phyloP scores from a whole-genome alignment of 1,140 invertebrate species.

The Chironomus striatipennis region DNA sequence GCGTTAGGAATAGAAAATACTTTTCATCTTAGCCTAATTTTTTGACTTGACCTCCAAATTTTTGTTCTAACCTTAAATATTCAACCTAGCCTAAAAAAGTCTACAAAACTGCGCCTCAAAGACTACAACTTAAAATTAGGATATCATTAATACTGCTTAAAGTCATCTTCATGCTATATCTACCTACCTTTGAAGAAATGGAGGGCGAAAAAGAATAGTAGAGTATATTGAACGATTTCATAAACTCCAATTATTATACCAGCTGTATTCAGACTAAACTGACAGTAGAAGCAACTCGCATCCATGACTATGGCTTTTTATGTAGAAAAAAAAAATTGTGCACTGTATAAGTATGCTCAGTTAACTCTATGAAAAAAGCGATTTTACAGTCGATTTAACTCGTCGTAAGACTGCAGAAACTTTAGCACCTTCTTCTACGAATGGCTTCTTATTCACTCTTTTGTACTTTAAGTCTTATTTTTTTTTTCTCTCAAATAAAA shows the following conservation, averaged over 20 bases:
- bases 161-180: background rate
- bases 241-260: conserved; percentile 11
- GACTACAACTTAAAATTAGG: too few species aligned
- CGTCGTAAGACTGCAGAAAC: background rate
- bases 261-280: conserved; percentile 10
- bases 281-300: conserved; percentile 17
- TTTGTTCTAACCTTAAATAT: too few species aligned
- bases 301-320: background rate
- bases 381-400: background rate
- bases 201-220: background rate
- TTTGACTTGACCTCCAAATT: too few species aligned
- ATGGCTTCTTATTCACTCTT: too few species aligned
- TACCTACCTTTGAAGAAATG: conserved; percentile 18
- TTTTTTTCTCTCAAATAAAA: too few species aligned
- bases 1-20: too few species aligned
- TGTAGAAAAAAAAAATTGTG: background rate
- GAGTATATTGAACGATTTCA: conserved; percentile 5
- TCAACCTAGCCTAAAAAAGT: too few species aligned
- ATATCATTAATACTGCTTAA: too few species aligned
- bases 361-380: background rate
- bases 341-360: background rate
- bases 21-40: too few species aligned
- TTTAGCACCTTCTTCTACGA: too few species aligned
- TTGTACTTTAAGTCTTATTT: too few species aligned
- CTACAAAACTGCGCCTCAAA: too few species aligned